Evolutionary conservation across 2,797 vertebrate genomes (phyloP).

Genomic region (Acridotheres tristis): DNA sequence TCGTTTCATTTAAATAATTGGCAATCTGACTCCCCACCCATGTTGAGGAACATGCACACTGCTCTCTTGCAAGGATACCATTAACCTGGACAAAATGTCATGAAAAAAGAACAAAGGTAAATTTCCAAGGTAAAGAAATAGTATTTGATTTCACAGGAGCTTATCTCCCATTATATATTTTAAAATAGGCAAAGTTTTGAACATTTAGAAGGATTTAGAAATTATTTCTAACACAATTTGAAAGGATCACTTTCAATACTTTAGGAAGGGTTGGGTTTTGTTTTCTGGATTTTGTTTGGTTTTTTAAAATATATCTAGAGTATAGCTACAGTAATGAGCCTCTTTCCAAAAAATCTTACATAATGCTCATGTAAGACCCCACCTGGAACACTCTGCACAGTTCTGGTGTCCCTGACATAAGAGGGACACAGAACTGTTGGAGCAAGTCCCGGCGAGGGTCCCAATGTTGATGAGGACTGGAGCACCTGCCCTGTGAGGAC

Average conservation of each 20-base stretch:
- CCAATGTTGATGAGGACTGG: neutral
- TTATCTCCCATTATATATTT: neutral
- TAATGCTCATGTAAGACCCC: neutral
- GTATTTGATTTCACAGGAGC: neutral
- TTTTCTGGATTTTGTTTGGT: neutral
- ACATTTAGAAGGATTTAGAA: neutral
- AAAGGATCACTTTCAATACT: neutral
- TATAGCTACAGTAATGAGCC: neutral
- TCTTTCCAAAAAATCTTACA: neutral
- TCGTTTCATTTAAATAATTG: conserved; percentile 27
- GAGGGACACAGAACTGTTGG: neutral
- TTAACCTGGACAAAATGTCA: neutral
- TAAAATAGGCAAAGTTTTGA: neutral
- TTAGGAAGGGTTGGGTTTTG: neutral
- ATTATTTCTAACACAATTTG: neutral
- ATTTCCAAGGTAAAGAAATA: neutral
- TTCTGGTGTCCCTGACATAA: neutral
- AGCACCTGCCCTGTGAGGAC: neutral
- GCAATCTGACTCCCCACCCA: conserved; percentile 39
- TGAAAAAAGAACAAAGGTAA: neutral
- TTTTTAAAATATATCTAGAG: neutral
- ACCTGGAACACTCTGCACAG: neutral
- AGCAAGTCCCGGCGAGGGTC: accelerated
- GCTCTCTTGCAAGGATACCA: neutral
- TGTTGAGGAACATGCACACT: neutral